phyloP scores from a whole-genome alignment of 2,888 invertebrate species.

The Andrena chrysosceles region DNA sequence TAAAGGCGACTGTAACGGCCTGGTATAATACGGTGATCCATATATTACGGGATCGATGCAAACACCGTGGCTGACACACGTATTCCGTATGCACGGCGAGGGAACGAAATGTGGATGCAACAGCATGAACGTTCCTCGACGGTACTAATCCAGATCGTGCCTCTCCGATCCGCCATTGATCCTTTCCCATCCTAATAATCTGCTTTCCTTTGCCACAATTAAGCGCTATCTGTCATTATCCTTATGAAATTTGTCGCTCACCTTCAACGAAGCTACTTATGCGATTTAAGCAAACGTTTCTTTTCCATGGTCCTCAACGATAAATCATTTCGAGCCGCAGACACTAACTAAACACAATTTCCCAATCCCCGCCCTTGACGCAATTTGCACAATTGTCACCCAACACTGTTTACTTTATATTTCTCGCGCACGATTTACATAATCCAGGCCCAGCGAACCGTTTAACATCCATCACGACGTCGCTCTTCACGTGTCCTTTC shows the following conservation, averaged over 20 bases:
- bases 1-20: slow-evolving; percentile 61
- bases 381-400: slow-evolving; percentile 9
- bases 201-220: slow-evolving; percentile 10
- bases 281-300: neutral
- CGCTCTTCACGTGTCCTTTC: neutral
- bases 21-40: slow-evolving; percentile 69
- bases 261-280: neutral
- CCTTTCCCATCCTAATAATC: slow-evolving; percentile 33
- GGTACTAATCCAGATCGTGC: slow-evolving; percentile 62
- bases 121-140: slow-evolving; percentile 43
- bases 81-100: slow-evolving; percentile 40
- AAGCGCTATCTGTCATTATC: slow-evolving; percentile 11
- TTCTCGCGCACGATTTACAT: slow-evolving; percentile 1
- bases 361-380: neutral
- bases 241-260: slow-evolving; percentile 11
- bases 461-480: slow-evolving; percentile 38
- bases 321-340: neutral
- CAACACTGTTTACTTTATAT: neutral
- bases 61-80: slow-evolving; percentile 42
- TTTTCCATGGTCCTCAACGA: neutral
- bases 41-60: slow-evolving; percentile 62
- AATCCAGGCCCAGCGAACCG: slow-evolving; percentile 8
- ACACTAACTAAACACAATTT: neutral
- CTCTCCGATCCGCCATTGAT: slow-evolving; percentile 40
- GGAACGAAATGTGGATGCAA: slow-evolving; percentile 43